A percentile compares a stretch with the other conserved stretches of the same genome.
phyloP scores from a whole-genome alignment of 1,140 invertebrate genomes.

The Ruditapes philippinarum region DNA sequence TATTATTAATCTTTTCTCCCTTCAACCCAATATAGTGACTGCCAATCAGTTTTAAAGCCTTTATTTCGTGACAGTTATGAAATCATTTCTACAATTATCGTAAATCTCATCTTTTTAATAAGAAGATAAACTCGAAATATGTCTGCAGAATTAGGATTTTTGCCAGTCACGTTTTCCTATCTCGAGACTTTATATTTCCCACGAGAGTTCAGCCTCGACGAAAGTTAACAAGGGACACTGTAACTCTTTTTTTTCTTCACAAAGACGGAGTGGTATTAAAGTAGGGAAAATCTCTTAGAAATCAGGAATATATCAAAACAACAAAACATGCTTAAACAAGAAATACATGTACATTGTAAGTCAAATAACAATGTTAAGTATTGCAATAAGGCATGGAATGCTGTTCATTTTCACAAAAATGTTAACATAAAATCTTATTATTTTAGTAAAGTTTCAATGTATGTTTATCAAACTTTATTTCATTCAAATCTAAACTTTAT shows the following conservation, averaged over 20 bases:
- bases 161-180: conserved; percentile 12
- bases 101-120: conserved; percentile 35
- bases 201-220: neutral
- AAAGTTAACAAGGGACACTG: neutral
- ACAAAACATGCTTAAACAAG: too few relatives aligned
- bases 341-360: too few relatives aligned
- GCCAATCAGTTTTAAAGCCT: conserved; percentile 21
- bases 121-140: conserved; percentile 13
- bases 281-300: neutral
- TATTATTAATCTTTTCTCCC: too few relatives aligned
- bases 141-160: neutral
- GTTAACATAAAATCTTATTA: too few relatives aligned
- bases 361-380: too few relatives aligned
- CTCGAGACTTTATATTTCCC: neutral
- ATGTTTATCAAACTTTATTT: too few relatives aligned
- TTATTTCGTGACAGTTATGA: conserved; percentile 28
- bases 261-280: neutral
- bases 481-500: too few relatives aligned
- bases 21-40: neutral
- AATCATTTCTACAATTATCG: conserved; percentile 12
- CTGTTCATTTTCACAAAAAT: too few relatives aligned
- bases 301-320: too few relatives aligned
- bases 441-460: too few relatives aligned
- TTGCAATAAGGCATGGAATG: too few relatives aligned
- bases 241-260: neutral